Evolutionary conservation across 1,140 invertebrate genomes (phyloP), one percentile per base, ranked within the genome.

Genomic region (Ruditapes philippinarum): DNA sequence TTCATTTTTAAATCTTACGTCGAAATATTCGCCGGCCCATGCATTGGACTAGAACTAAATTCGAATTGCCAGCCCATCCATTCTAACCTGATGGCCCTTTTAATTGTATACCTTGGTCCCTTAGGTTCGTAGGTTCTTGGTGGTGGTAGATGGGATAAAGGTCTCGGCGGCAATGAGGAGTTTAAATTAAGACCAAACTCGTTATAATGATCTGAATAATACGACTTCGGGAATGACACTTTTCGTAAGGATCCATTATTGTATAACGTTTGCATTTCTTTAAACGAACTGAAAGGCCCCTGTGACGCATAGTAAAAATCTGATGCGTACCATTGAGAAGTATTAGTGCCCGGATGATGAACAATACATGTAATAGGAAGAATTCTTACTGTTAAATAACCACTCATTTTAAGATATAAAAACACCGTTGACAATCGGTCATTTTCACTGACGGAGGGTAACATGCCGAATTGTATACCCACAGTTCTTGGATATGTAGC

Each of bases 31-130:
- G 65, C 60, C 0, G 87, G 87, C 12, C 87, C 87, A 36, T 62
- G 60, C 40, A 89, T 31, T 11, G 51, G 60, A 74, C 68, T 83
- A 11, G 87, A 82, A 62, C 51, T 49, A 45, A 82, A 70, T 17
- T 83, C 79, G 22, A 89, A 83, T 38, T 83, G 25, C 87, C 87
- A 89, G 12, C 42, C 87, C 79, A 89, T 81, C 78, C 79, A 89
- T 14, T n/a, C 25, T 38, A 89, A 19, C 14, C 22, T 19, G 22
- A 54, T 17, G 22, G 68, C 79, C n/a, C n/a, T n/a, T 36, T 57
- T 54, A 12, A 89, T 83, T 19, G 42, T 81, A 36, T 74, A 89
- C 33, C 87, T 74, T 1, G 79, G 65, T n/a, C 87, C 87, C 22
- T 73, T 25, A n/a, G 78, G 78, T 49, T 60, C 51, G 62, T 89